Percentiles rank a stretch among this genome's conserved stretches.
Evolutionary conservation across 2,797 vertebrate species (phyloP).

Genomic region (Pipistrellus pipistrellus): DNA sequence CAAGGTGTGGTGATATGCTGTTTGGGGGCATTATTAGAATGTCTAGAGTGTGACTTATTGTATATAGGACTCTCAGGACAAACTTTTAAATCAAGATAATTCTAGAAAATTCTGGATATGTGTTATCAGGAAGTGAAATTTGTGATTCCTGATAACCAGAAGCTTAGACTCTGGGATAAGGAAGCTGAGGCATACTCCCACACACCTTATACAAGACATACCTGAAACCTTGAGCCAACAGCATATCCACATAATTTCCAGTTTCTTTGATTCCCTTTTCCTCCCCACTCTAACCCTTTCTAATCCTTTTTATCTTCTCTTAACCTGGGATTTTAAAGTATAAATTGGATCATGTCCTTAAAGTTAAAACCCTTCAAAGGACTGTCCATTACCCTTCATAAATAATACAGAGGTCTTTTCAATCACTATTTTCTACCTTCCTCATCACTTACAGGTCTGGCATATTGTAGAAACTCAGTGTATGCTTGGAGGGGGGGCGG

Average conservation of each 20-base stretch:
- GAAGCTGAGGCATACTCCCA: background rate
- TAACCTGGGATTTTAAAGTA: background rate
- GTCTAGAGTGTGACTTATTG: background rate
- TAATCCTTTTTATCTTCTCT: background rate
- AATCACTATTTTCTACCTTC: background rate
- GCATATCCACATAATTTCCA: background rate
- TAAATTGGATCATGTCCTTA: background rate
- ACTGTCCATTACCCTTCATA: background rate
- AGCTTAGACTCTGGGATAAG: background rate
- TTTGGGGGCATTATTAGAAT: background rate
- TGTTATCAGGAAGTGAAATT: background rate
- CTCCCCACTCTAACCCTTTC: background rate
- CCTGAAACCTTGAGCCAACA: background rate
- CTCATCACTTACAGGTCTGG: background rate
- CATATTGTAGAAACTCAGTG: background rate
- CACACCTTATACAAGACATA: background rate
- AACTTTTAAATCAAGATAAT: background rate
- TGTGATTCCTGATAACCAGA: background rate
- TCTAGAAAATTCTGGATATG: background rate
- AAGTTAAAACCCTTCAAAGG: background rate
- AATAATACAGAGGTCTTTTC: conserved; percentile 34
- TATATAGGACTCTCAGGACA: background rate
- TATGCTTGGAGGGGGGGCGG: background rate
- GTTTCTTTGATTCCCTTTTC: background rate
- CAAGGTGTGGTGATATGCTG: background rate